Evolutionary conservation across 2,797 vertebrate genomes (phyloP).

Genomic region (Phalanger gymnotis): DNA sequence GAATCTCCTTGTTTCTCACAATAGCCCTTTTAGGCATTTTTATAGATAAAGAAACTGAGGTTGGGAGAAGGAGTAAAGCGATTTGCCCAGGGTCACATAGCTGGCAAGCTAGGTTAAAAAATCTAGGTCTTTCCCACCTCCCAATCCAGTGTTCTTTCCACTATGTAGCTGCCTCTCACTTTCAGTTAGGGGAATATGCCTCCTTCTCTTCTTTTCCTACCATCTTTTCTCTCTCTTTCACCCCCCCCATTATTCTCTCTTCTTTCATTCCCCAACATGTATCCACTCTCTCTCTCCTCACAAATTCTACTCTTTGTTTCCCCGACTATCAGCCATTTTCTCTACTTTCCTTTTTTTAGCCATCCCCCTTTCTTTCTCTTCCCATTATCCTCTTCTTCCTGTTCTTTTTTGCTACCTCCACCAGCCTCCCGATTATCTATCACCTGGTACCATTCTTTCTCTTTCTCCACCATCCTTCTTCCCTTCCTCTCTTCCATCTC

Average conservation of each 20-base stretch:
- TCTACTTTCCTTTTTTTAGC: background rate
- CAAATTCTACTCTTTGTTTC: background rate
- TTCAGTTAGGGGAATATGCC: background rate
- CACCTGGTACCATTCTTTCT: background rate
- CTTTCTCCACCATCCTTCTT: background rate
- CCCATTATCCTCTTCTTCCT: background rate
- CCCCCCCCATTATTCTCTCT: background rate
- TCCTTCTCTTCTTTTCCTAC: background rate
- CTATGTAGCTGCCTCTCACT: background rate
- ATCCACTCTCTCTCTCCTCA: background rate
- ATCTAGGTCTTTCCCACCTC: background rate
- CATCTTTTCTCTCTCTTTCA: background rate
- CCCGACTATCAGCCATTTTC: background rate
- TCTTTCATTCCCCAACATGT: background rate
- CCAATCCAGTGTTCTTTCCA: background rate
- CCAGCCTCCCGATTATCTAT: background rate
- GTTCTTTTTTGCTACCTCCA: background rate
- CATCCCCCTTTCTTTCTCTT: background rate
- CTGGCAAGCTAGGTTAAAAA: background rate
- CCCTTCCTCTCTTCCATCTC: background rate
- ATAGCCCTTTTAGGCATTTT: background rate
- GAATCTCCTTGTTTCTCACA: background rate
- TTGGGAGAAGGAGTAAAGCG: background rate
- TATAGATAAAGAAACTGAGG: background rate
- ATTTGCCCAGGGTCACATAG: background rate